Evolutionary conservation across 2,113 vertebrate genomes (phyloP).

Genomic region (Lycaon pictus): DNA sequence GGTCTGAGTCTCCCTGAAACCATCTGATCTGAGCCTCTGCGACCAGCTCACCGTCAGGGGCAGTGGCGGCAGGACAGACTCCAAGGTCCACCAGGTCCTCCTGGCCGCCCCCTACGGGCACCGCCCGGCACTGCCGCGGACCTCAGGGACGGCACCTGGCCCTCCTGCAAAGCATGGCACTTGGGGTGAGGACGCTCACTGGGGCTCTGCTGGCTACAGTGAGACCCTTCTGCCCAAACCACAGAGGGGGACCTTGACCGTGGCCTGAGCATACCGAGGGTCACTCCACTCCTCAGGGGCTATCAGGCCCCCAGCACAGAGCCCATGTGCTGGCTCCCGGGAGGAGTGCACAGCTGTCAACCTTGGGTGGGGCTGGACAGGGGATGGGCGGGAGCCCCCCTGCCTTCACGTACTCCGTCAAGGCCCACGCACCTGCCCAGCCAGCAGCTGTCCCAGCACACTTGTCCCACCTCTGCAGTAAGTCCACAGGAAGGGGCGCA

Average conservation of each 20-base stretch:
- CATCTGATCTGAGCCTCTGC: background rate
- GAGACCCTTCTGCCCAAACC: background rate
- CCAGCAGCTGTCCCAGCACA: background rate
- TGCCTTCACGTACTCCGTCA: background rate
- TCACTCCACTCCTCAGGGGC: rapidly evolving
- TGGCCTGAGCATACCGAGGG: no score
- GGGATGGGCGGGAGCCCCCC: background rate
- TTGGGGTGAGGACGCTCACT: background rate
- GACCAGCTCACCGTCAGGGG: background rate
- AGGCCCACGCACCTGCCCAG: background rate
- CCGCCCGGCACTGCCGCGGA: background rate
- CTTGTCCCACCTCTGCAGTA: background rate
- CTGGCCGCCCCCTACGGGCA: background rate
- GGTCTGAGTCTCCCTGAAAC: background rate
- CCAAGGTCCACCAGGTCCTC: background rate
- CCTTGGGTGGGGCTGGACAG: background rate
- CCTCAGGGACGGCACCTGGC: background rate
- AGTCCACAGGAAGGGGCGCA: background rate
- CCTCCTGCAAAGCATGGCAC: background rate
- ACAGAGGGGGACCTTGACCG: background rate
- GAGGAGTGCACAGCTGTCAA: background rate
- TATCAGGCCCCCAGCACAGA: background rate
- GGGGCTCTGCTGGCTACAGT: background rate
- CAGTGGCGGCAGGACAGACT: background rate
- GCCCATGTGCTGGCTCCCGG: background rate